These are phyloP conservation scores for Autographa pulchrina DNA, from an alignment of 2,888 invertebrate genomes.

Conservation along the genomic window DNA sequence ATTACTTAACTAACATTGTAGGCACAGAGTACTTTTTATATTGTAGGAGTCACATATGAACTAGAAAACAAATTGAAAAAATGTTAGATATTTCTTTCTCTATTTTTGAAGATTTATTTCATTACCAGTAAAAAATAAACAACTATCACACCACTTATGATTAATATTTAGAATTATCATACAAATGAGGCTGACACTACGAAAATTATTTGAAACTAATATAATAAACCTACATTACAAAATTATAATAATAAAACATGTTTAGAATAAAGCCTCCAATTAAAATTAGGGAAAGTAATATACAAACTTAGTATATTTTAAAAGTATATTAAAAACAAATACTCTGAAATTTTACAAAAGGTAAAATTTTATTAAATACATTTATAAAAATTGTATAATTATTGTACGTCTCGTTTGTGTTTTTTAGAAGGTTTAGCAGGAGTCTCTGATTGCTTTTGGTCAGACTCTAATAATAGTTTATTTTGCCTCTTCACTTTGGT, in stretches of 20 bases:
- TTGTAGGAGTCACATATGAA: no score
- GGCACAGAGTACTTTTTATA: no score
- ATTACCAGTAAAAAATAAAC: constrained; percentile 8
- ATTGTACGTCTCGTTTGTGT: constrained; percentile 70
- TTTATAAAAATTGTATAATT: constrained; percentile 19
- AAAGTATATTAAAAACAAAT: constrained; percentile 37
- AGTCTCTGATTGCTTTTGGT: constrained; percentile 66
- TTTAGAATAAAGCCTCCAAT: not conserved
- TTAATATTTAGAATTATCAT: constrained; percentile 15
- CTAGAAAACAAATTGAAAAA: not conserved
- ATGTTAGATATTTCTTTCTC: not conserved
- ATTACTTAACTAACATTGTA: no score
- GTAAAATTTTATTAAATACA: constrained; percentile 29
- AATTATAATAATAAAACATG: not conserved
- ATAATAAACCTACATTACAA: not conserved
- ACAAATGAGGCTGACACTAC: constrained; percentile 9
- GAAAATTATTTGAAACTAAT: constrained; percentile 11
- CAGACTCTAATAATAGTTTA: constrained; percentile 65
- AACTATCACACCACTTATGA: constrained; percentile 20
- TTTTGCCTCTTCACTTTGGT: constrained; percentile 71
- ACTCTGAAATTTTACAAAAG: constrained; percentile 49
- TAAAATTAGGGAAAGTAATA: constrained; percentile 29
- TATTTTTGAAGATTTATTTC: constrained; percentile 15
- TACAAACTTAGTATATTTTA: constrained; percentile 19
- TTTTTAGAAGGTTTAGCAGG: constrained; percentile 72